Percentiles rank a stretch among this genome's conserved stretches.
These are phyloP conservation scores for Leptinotarsa tumamoca DNA, from an alignment of 2,888 invertebrate genomes.

Conservation along the genomic window DNA sequence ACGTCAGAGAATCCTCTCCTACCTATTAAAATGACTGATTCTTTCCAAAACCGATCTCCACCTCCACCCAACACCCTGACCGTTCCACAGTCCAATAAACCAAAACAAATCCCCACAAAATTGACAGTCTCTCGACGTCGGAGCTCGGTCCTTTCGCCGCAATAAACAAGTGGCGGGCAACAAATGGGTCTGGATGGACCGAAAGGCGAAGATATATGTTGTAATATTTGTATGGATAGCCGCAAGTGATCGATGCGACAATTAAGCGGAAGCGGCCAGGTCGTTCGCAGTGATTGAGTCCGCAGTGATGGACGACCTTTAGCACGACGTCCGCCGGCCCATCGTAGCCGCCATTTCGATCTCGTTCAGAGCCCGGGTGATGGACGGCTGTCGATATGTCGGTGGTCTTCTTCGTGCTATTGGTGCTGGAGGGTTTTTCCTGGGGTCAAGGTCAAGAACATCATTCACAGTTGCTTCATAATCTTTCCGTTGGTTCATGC, in stretches of 20 bases:
- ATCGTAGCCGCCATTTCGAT: slow-evolving; percentile 34
- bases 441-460: neutral
- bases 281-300: slow-evolving; percentile 60
- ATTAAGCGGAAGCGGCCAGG: slow-evolving; percentile 59
- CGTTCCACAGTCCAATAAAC: neutral
- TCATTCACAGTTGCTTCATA: neutral
- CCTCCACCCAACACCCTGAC: too few species aligned
- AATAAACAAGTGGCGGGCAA: slow-evolving; percentile 38
- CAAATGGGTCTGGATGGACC: slow-evolving; percentile 38
- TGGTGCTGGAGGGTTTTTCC: neutral
- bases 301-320: slow-evolving; percentile 56
- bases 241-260: slow-evolving; percentile 62
- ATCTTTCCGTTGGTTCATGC: too few species aligned
- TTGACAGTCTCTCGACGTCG: slow-evolving; percentile 9
- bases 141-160: slow-evolving; percentile 24
- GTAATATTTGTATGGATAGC: slow-evolving; percentile 56
- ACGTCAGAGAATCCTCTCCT: too few species aligned
- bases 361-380: slow-evolving; percentile 34
- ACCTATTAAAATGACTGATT: too few species aligned
- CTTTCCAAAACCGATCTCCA: too few species aligned
- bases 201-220: slow-evolving; percentile 54
- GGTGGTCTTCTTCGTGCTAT: neutral
- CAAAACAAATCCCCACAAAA: neutral
- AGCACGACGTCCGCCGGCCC: slow-evolving; percentile 32
- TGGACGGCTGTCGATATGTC: slow-evolving; percentile 26